phyloP scores from a whole-genome alignment of 1,140 invertebrate genomes.

The Halictus rubicundus region DNA sequence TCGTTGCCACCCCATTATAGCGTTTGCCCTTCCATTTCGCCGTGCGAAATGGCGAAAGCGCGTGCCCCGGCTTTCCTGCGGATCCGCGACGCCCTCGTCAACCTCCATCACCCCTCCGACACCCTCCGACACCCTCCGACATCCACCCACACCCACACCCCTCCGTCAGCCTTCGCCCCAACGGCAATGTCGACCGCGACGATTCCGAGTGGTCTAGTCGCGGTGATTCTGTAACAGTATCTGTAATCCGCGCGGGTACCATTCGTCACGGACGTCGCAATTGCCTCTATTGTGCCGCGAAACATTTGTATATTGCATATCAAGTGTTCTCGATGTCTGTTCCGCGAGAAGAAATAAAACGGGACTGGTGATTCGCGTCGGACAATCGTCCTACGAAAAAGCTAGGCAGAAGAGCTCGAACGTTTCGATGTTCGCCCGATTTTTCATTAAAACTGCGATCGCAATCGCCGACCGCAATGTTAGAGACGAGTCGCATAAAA shows the following conservation, averaged over 20 bases:
- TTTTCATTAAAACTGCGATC: no score
- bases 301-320: conserved; percentile 69
- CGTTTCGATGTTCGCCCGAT: no score
- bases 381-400: no score
- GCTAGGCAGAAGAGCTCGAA: no score
- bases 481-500: background rate
- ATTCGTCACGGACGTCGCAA: conserved; percentile 74
- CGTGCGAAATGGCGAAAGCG: conserved; percentile 65
- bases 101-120: conserved; percentile 8
- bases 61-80: conserved; percentile 63
- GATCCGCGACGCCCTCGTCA: conserved; percentile 30
- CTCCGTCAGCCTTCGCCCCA: conserved; percentile 13
- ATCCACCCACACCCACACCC: background rate
- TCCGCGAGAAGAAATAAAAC: no score
- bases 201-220: conserved; percentile 38
- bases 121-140: conserved; percentile 29
- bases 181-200: conserved; percentile 30
- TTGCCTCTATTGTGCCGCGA: conserved; percentile 70
- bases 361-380: no score
- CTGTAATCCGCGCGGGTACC: conserved; percentile 69
- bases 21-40: conserved; percentile 75
- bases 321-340: conserved; percentile 37
- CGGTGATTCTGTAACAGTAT: conserved; percentile 25
- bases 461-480: background rate
- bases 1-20: conserved; percentile 79